Percentiles rank a stretch among this genome's conserved stretches.
These are phyloP conservation scores for Semnornis frantzii DNA, from an alignment of 2,113 vertebrate genomes.

Conservation along the genomic window DNA sequence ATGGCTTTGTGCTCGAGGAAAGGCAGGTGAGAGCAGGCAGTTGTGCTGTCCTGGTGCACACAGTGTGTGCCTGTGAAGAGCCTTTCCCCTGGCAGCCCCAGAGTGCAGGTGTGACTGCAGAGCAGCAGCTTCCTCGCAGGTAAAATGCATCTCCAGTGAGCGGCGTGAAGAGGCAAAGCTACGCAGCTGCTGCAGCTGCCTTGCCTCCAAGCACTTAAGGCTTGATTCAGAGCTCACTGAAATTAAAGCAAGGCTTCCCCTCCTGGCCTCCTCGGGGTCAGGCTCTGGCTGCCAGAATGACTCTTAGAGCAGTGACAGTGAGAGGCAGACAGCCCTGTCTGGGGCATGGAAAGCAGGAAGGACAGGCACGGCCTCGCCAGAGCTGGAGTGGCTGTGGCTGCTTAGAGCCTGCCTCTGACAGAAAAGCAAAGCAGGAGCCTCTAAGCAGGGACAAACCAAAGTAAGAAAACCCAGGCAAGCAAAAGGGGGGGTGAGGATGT, in stretches of 20 bases:
- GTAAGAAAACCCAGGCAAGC: not conserved
- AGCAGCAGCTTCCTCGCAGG: not conserved
- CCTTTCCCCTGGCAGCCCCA: not conserved
- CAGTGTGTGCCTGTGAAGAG: not conserved
- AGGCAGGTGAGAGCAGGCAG: not conserved
- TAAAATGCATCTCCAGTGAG: not conserved
- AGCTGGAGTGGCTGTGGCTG: not conserved
- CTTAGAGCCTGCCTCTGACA: not conserved
- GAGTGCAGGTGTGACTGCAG: not conserved
- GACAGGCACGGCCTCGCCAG: not conserved
- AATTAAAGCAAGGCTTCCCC: not conserved
- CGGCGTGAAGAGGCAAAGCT: not conserved
- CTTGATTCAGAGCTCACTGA: not conserved
- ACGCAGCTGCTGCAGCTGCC: not conserved
- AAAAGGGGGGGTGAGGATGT: not conserved
- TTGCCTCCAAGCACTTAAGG: not conserved
- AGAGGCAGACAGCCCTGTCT: conserved; percentile 5
- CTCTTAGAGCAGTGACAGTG: not conserved
- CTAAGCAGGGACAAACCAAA: not conserved
- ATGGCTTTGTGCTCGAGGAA: not conserved
- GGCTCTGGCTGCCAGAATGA: not conserved
- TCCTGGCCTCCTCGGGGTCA: not conserved
- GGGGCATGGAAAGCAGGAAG: not conserved
- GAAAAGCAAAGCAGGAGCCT: not conserved
- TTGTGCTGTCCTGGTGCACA: not conserved